Percentiles rank a stretch among this genome's conserved stretches.
Evolutionary conservation across 2,888 invertebrate species (phyloP).

Genomic region (Orchesella flavescens): DNA sequence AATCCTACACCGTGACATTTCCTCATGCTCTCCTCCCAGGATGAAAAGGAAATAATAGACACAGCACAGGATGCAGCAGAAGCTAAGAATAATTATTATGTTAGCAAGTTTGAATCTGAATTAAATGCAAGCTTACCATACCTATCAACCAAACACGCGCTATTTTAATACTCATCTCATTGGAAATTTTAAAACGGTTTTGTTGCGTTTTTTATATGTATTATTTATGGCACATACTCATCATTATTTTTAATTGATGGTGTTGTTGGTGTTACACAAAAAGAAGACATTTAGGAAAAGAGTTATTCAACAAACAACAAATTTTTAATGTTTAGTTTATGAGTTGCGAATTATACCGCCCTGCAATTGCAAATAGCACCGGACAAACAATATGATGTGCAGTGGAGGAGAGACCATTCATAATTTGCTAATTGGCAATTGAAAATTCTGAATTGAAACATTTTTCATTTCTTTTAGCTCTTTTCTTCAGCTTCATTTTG

Average conservation of each 20-base stretch:
- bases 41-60: too few species aligned
- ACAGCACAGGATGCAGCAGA: too few species aligned
- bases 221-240: neutral
- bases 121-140: too few species aligned
- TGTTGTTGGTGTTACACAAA: slow-evolving; percentile 20
- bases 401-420: neutral
- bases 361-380: neutral
- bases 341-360: too few species aligned
- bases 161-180: too few species aligned
- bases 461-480: neutral
- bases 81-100: too few species aligned
- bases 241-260: slow-evolving; percentile 47
- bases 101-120: too few species aligned
- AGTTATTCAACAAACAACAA: slow-evolving; percentile 13
- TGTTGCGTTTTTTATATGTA: neutral
- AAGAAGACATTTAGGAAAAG: neutral
- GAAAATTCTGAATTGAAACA: slow-evolving; percentile 33
- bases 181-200: neutral
- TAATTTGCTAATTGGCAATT: slow-evolving; percentile 35
- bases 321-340: neutral
- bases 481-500: neutral
- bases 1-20: too few species aligned
- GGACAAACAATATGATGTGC: neutral
- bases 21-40: too few species aligned
- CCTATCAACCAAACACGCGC: too few species aligned